These are phyloP conservation scores for Istiophorus platypterus DNA, from an alignment of 2,113 vertebrate genomes.

Conservation along the genomic window DNA sequence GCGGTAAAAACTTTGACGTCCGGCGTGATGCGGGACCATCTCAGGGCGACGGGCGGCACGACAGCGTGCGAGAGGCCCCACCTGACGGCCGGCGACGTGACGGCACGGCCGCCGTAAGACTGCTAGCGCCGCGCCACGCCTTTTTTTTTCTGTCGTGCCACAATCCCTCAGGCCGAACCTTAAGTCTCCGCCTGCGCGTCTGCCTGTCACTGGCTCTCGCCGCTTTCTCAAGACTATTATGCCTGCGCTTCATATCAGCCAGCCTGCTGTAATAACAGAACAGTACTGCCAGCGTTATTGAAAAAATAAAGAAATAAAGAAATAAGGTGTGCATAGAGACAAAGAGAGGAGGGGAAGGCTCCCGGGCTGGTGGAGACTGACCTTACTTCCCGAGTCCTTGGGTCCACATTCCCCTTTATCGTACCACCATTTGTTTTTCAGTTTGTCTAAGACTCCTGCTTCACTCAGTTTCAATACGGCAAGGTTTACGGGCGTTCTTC, in stretches of 20 bases:
- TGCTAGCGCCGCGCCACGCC: slow-evolving; percentile 49
- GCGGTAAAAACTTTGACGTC: no score
- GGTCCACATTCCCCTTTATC: slow-evolving; percentile 99
- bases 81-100: no score
- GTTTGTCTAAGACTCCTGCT: slow-evolving; percentile 99
- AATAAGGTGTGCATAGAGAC: slow-evolving; percentile 80
- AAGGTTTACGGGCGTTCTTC: slow-evolving; percentile 99
- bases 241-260: slow-evolving; percentile 53
- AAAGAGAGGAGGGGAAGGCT: slow-evolving; percentile 84
- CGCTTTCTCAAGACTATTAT: slow-evolving; percentile 34
- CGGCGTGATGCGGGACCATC: no score
- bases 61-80: no score
- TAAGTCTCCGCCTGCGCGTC: slow-evolving; percentile 60
- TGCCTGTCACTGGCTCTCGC: slow-evolving; percentile 50
- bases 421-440: slow-evolving; percentile 99
- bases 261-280: slow-evolving; percentile 62
- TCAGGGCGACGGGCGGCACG: no score
- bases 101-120: slow-evolving; percentile 44
- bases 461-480: slow-evolving; percentile 99
- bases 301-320: no score
- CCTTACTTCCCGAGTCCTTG: slow-evolving; percentile 99
- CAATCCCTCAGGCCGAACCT: slow-evolving; percentile 62
- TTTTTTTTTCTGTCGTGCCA: slow-evolving; percentile 62
- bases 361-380: slow-evolving; percentile 96
- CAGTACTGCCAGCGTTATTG: slow-evolving; percentile 56